These are phyloP conservation scores for Aradus depressus DNA, from an alignment of 2,888 invertebrate species.

Conservation along the genomic window DNA sequence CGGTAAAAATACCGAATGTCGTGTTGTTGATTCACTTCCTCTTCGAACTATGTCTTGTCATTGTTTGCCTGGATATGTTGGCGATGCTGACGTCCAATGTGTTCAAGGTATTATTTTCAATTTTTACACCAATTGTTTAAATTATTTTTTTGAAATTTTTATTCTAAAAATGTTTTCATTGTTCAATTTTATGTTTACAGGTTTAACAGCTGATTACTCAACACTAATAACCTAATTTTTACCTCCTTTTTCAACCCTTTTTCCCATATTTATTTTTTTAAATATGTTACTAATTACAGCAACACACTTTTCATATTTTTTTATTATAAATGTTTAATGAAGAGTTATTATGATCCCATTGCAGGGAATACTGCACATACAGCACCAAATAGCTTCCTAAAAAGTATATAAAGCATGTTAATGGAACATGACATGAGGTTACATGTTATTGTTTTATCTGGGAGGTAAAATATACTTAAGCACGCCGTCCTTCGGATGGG, in stretches of 20 bases:
- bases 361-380: too few species aligned
- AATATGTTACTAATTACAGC: constrained; percentile 13
- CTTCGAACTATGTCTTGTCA: constrained; percentile 79
- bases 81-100: constrained; percentile 78
- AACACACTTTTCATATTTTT: constrained; percentile 22
- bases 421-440: too few species aligned
- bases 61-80: constrained; percentile 68
- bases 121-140: too few species aligned
- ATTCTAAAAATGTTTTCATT: constrained; percentile 3
- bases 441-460: too few species aligned
- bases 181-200: constrained; percentile 22
- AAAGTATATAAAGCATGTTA: too few species aligned
- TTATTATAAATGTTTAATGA: too few species aligned
- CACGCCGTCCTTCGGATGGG: too few species aligned
- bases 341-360: too few species aligned
- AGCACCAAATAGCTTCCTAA: too few species aligned
- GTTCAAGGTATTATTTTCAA: constrained; percentile 69
- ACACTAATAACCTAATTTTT: constrained; percentile 17
- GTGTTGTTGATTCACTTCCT: constrained; percentile 74
- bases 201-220: constrained; percentile 17
- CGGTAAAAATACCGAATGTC: constrained; percentile 67
- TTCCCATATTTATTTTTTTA: constrained; percentile 15
- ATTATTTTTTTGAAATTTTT: too few species aligned
- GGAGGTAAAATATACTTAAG: too few species aligned
- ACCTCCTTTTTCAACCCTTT: constrained; percentile 11